Conservation (phyloP, 2,888 invertebrate genomes). For the Brachypalpus laphriformis region DNA sequence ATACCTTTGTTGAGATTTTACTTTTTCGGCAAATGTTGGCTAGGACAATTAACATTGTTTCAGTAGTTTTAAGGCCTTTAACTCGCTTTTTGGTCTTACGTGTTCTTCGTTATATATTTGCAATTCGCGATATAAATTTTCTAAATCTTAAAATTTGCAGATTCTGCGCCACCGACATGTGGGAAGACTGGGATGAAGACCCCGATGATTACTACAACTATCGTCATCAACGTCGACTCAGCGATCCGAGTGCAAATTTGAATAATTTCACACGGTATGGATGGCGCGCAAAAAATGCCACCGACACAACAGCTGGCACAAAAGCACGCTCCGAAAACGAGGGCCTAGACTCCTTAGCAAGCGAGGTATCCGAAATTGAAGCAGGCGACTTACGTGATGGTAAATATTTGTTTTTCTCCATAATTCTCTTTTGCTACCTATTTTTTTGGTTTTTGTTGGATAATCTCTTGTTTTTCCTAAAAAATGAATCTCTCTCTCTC, state of each 20-base stretch:
- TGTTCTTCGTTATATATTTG: not conserved
- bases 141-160: constrained; percentile 69
- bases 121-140: not conserved
- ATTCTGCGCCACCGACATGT: constrained; percentile 92
- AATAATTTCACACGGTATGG: constrained; percentile 92
- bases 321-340: constrained; percentile 95
- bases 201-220: constrained; percentile 92
- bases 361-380: constrained; percentile 95
- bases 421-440: constrained; percentile 28
- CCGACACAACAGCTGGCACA: constrained; percentile 87
- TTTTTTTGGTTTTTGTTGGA: constrained; percentile 16
- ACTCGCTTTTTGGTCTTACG: not conserved
- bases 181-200: constrained; percentile 96
- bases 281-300: constrained; percentile 86
- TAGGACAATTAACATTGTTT: too few relatives aligned
- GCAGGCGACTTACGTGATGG: constrained; percentile 96
- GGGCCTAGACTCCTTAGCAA: constrained; percentile 92
- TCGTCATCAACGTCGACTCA: constrained; percentile 90
- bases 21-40: too few relatives aligned
- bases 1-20: too few relatives aligned
- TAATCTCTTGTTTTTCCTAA: constrained; percentile 7
- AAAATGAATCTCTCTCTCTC: constrained; percentile 32
- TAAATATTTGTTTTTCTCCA: constrained; percentile 81
- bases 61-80: too few relatives aligned
- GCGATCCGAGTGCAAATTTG: constrained; percentile 96